These are phyloP conservation scores for Dyspetes luteomarginatus DNA, from an alignment of 2,888 invertebrate species.

Conservation along the genomic window DNA sequence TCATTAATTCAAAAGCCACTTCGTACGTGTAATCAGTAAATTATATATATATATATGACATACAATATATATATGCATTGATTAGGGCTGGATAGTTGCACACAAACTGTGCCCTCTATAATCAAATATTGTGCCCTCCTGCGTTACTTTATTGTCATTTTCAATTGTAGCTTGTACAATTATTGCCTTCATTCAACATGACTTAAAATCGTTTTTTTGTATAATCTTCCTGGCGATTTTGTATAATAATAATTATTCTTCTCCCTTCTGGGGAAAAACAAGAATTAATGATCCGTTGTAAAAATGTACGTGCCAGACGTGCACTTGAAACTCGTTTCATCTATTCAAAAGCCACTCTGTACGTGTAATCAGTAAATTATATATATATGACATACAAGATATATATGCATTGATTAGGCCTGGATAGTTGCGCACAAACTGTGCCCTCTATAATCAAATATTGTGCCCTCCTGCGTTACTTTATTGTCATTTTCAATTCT, in stretches of 20 bases:
- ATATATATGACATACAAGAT: neutral
- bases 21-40: too few relatives aligned
- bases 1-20: too few relatives aligned
- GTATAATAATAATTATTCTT: constrained; percentile 1
- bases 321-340: neutral
- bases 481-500: neutral
- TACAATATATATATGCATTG: too few relatives aligned
- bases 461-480: constrained; percentile 1
- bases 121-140: too few relatives aligned
- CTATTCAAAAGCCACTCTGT: neutral
- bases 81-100: too few relatives aligned
- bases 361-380: neutral
- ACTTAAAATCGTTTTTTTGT: neutral
- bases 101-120: too few relatives aligned
- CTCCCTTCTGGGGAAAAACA: neutral
- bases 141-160: too few relatives aligned
- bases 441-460: constrained; percentile 37
- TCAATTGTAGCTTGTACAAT: too few relatives aligned
- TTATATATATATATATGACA: too few relatives aligned
- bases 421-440: constrained; percentile 10
- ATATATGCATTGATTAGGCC: neutral
- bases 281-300: neutral
- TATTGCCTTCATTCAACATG: too few relatives aligned
- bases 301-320: neutral
- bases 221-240: constrained; percentile 9